Evolutionary conservation across 2,797 vertebrate genomes (phyloP), one percentile per base, ranked within the genome.

Genomic region (Melanitta fusca): DNA sequence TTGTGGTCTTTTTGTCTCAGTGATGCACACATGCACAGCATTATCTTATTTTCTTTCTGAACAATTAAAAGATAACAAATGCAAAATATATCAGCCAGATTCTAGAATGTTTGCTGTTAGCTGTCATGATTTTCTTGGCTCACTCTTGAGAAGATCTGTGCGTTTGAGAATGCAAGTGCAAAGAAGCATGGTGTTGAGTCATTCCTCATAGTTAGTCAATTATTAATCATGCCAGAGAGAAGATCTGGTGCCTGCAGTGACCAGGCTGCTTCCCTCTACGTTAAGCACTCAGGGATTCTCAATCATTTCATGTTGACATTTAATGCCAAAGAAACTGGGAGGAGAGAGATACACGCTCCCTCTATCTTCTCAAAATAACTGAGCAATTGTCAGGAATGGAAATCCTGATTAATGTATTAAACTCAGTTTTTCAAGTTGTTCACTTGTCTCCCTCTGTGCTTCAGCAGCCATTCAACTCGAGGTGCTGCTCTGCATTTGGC

Each of bases 61-160:
- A 70, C 32, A 74, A 87, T 87, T 91, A 70, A 66, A 61, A 66
- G 6, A 62, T 88, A 84, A 88, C 41, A 70, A 93, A 68, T 70
- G 45, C 13, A 73, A 73, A 64, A 71, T 17, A 34, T 39, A 39
- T 34, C 60, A 88, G 24, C 47, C 66, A 83, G 56, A 64, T 86
- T 89, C 79, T 77, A 92, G 62, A 20, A 53, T 61, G 43, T 58
- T 90, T 77, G 25, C 61, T 89, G 43, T 78, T 64, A 85, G 43
- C 66, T 93, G 74, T 82, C 88, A 54, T 54, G 14, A 86, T 90
- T 85, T 80, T 77, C 64, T 93, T 85, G 80, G 51, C 66, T 93
- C 8, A 1, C 49, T 66, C 9, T 53, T 84, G 22, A 84, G 49
- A 80, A 87, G 54, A 62, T 77, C 61, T 82, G 53, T 24, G 47